Evolutionary conservation across 2,113 vertebrate species (phyloP), one percentile per base, ranked within the genome.

Genomic region (Caloenas nicobarica): DNA sequence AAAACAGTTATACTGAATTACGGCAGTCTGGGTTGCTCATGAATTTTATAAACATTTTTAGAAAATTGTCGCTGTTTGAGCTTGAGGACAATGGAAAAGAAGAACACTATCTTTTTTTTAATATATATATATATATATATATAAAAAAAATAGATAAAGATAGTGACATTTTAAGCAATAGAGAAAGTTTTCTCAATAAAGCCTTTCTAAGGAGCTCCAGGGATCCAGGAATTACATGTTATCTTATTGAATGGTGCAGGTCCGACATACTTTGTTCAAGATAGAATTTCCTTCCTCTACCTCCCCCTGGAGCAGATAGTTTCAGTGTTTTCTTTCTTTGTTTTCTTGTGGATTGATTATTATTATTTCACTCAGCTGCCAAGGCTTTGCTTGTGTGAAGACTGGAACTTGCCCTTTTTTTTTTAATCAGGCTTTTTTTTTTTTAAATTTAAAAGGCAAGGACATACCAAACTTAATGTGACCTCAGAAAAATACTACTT

Each of bases 121-220:
- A 16, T 44, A 38, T 53, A 31, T 36, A 69, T 38, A 44, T 36
- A 23, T 57, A 17, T 61, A 23, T 46, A 76, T 6, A 31, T 57
- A 56, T 12, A 48, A n/a, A n/a, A n/a, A n/a, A n/a, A n/a, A n/a
- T n/a, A n/a, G n/a, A n/a, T 40, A 15, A 82, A 60, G 26, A 71
- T 56, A 40, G 64, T 92, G 92, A 83, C 82, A 80, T 93, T 95
- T 92, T 80, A 92, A 88, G 48, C 71, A 84, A 33, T 34, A 80
- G 81, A 79, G 36, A 85, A 57, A 82, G 40, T 25, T 79, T 89
- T 72, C 78, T 91, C 58, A 51, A 51, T 46, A 66, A 74, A 93
- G 7, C 50, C 22, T 94, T 95, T 76, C 58, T 54, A 50, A 91
- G 79, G 74, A 94, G 50, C 81, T 82, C 58, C 74, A 89, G 93